phyloP scores from a whole-genome alignment of 2,113 vertebrate species.

The Ptyas mucosa region DNA sequence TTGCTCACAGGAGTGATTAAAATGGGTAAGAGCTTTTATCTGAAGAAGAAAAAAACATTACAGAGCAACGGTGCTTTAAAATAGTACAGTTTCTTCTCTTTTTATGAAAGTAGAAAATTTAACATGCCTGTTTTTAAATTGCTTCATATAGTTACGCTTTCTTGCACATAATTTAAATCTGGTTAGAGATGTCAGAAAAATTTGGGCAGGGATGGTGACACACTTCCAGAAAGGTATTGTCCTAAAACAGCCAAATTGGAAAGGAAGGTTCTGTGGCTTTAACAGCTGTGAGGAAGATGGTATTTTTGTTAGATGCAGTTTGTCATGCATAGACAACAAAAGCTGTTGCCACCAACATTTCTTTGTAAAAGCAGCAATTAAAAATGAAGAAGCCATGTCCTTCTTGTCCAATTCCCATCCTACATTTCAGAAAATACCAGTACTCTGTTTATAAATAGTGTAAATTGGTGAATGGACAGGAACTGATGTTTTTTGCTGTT shows the following conservation, averaged over 20 bases:
- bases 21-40: not conserved
- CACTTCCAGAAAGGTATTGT: not conserved
- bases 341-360: not conserved
- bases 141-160: not conserved
- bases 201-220: not conserved
- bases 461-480: not conserved
- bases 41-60: not conserved
- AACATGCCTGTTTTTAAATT: not conserved
- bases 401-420: not conserved
- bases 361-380: not conserved
- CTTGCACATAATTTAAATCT: not conserved
- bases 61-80: not conserved
- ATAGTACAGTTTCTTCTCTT: not conserved
- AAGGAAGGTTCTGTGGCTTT: not conserved
- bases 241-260: not conserved
- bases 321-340: not conserved
- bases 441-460: not conserved
- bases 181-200: not conserved
- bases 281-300: not conserved
- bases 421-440: not conserved
- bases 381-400: not conserved
- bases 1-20: not conserved
- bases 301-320: not conserved
- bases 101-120: not conserved
- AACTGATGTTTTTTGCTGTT: not conserved